Conservation (phyloP, 2,888 invertebrate species). For the Drosophila nr. medialis region DNA sequence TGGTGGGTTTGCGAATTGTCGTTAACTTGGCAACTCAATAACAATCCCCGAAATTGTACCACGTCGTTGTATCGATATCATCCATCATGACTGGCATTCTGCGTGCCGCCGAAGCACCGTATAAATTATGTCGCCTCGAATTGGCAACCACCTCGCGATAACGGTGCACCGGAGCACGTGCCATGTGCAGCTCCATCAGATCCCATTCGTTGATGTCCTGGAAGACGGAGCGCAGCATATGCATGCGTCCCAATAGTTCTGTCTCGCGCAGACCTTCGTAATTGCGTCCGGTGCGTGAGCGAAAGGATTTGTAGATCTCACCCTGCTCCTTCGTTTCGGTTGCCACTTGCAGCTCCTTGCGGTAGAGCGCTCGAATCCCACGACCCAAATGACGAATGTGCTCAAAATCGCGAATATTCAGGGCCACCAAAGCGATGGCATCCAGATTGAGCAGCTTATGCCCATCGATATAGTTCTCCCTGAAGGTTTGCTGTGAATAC, state of each 20-base stretch:
- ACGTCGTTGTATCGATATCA: slow-evolving; percentile 49
- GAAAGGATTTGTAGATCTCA: slow-evolving; percentile 86
- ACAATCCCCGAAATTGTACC: slow-evolving; percentile 75
- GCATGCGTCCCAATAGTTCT: slow-evolving; percentile 86
- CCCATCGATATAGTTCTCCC: slow-evolving; percentile 85
- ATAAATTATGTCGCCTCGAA: slow-evolving; percentile 58
- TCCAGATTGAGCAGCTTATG: slow-evolving; percentile 85
- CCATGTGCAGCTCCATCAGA: slow-evolving; percentile 75
- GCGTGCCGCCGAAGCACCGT: slow-evolving; percentile 46
- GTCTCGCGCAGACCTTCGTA: slow-evolving; percentile 85
- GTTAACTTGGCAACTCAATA: slow-evolving; percentile 44
- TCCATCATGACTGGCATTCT: slow-evolving; percentile 45
- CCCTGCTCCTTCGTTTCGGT: slow-evolving; percentile 83
- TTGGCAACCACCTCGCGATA: slow-evolving; percentile 71
- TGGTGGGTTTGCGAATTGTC: background rate
- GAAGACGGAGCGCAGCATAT: slow-evolving; percentile 85
- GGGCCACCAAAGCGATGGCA: slow-evolving; percentile 84
- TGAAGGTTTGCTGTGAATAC: slow-evolving; percentile 82
- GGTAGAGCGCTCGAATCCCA: slow-evolving; percentile 84
- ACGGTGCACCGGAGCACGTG: slow-evolving; percentile 59
- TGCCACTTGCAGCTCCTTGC: slow-evolving; percentile 83
- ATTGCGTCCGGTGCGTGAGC: slow-evolving; percentile 85
- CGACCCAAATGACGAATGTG: slow-evolving; percentile 84
- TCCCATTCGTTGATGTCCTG: slow-evolving; percentile 86
- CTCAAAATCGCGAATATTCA: slow-evolving; percentile 85